A percentile compares a stretch with the other conserved stretches of the same genome.
These are phyloP conservation scores for Neodiprion virginianus DNA, from an alignment of 1,140 invertebrate species.

Conservation along the genomic window DNA sequence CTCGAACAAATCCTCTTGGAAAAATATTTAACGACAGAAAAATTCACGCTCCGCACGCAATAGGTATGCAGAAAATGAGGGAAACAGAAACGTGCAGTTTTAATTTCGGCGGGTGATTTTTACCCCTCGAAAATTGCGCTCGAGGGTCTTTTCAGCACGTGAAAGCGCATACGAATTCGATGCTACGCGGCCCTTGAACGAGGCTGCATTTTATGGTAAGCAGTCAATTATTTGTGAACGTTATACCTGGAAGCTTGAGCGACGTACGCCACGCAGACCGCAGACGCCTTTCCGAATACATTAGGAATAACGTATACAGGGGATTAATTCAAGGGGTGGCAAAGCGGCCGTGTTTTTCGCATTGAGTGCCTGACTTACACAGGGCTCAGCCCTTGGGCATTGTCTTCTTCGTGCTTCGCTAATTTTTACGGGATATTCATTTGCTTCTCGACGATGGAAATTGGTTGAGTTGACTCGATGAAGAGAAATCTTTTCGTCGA, in stretches of 20 bases:
- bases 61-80: no score
- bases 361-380: background rate
- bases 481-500: background rate
- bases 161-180: constrained; percentile 11
- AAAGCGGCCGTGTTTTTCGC: constrained; percentile 46
- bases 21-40: background rate
- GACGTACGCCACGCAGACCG: constrained; percentile 20
- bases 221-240: constrained; percentile 34
- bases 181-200: constrained; percentile 25
- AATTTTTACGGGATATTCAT: background rate
- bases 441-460: background rate
- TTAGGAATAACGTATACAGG: constrained; percentile 52
- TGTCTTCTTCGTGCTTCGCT: background rate
- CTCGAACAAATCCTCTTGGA: background rate
- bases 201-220: constrained; percentile 34
- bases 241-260: constrained; percentile 27
- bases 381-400: constrained; percentile 21
- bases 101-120: background rate
- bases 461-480: background rate
- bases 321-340: constrained; percentile 58
- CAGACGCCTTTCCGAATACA: constrained; percentile 47
- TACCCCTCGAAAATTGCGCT: background rate
- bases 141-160: background rate
- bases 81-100: no score
- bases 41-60: background rate